Conservation (phyloP, 2,888 invertebrate species). For the Buathra laborator region DNA sequence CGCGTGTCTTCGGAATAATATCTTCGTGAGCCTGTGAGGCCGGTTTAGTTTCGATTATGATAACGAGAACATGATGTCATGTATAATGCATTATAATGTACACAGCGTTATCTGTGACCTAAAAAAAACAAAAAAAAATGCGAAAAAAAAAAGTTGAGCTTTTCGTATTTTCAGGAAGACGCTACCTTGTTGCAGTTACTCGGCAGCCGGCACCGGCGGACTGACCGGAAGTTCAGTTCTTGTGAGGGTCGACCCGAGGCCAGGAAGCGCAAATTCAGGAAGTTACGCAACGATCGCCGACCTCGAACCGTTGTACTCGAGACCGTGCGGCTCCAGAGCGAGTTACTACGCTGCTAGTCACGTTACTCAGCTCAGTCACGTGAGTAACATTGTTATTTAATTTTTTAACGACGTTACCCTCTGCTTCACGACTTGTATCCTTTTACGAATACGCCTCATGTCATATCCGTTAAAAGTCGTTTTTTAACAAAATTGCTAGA, state of each 20-base stretch:
- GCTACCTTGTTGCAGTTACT: constrained; percentile 89
- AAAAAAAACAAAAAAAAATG: not conserved
- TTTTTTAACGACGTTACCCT: constrained; percentile 38
- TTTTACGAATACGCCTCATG: not conserved
- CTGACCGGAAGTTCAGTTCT: constrained; percentile 90
- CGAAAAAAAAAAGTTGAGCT: constrained; percentile 25
- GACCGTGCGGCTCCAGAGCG: constrained; percentile 87
- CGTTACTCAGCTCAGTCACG: constrained; percentile 91
- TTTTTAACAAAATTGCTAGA: not conserved
- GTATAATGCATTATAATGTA: constrained; percentile 25
- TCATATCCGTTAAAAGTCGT: not conserved
- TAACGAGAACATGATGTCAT: constrained; percentile 25
- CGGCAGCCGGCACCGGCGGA: constrained; percentile 90
- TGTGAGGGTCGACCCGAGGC: constrained; percentile 91
- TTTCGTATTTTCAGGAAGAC: constrained; percentile 81
- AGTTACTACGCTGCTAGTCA: constrained; percentile 94
- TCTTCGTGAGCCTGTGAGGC: not conserved
- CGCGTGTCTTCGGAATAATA: constrained; percentile 35
- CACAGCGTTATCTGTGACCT: not conserved
- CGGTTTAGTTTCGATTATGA: constrained; percentile 44
- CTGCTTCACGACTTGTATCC: constrained; percentile 6
- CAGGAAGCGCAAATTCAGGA: constrained; percentile 91
- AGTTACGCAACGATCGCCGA: constrained; percentile 95
- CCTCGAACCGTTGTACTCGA: constrained; percentile 87
- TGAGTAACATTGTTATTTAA: constrained; percentile 80